Evolutionary conservation across 2,113 vertebrate species (phyloP).

Genomic region (Ramphastos sulfuratus): DNA sequence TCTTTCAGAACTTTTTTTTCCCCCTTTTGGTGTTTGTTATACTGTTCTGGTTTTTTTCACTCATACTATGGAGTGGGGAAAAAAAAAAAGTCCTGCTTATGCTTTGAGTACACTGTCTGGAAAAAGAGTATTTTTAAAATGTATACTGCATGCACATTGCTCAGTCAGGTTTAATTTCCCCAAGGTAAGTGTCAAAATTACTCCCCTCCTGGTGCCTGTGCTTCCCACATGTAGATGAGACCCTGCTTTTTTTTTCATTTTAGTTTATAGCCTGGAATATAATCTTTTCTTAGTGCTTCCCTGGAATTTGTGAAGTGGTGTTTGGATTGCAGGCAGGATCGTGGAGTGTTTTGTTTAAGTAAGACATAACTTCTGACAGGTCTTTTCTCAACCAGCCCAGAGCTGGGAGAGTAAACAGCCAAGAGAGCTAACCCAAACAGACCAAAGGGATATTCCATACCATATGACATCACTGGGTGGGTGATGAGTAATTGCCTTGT

Average conservation of each 20-base stretch:
- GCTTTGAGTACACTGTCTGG: neutral
- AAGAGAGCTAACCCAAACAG: neutral
- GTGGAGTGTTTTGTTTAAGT: neutral
- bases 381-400: neutral
- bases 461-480: too few relatives aligned
- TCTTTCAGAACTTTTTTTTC: neutral
- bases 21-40: neutral
- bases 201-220: rapidly evolving
- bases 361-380: neutral
- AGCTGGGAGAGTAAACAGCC: too few relatives aligned
- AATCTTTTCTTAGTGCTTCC: neutral
- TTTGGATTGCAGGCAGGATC: neutral
- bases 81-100: neutral
- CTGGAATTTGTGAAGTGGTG: neutral
- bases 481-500: too few relatives aligned
- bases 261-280: neutral
- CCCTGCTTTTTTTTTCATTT: neutral
- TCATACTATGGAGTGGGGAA: neutral
- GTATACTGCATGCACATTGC: neutral
- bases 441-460: neutral
- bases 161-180: neutral
- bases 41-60: neutral
- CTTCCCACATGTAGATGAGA: neutral
- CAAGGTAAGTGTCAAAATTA: neutral
- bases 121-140: neutral